Conservation (phyloP, 2,113 vertebrate genomes). For the Strigops habroptila region DNA sequence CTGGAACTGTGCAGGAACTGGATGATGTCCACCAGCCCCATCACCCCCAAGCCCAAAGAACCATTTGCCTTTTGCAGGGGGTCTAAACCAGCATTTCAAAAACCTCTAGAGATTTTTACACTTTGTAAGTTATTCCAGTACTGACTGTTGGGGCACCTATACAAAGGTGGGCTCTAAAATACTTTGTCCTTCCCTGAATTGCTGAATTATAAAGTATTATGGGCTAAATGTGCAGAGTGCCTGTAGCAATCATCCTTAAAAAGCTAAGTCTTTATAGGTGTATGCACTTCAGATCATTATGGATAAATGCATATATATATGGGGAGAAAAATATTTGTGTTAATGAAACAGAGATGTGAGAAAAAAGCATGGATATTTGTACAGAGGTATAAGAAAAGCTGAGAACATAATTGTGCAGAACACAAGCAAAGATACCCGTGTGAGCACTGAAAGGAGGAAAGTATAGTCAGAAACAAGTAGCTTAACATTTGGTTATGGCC, state of each 20-base stretch:
- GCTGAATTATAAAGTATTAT: not conserved
- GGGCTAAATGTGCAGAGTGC: not conserved
- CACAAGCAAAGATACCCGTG: conserved; percentile 23
- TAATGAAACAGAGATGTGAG: not conserved
- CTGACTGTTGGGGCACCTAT: accelerated
- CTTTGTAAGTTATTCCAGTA: not conserved
- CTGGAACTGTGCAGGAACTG: not conserved
- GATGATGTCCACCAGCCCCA: not conserved
- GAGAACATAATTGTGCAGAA: conserved; percentile 14
- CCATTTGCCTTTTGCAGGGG: not conserved
- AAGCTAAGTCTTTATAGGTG: not conserved
- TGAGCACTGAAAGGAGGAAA: conserved; percentile 9
- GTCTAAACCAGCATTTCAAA: not conserved
- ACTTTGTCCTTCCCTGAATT: not conserved
- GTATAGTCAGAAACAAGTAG: not conserved
- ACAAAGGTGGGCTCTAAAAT: not conserved
- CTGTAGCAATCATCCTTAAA: not conserved
- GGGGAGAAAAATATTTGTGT: not conserved
- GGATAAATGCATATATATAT: not conserved
- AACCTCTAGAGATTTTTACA: not conserved
- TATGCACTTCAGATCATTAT: not conserved
- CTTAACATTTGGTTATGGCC: conserved; percentile 32
- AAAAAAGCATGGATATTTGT: not conserved
- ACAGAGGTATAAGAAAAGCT: not conserved
- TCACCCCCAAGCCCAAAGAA: accelerated